These are phyloP conservation scores for Poeciliopsis infans DNA, from an alignment of 2,797 vertebrate genomes.

Conservation along the genomic window DNA sequence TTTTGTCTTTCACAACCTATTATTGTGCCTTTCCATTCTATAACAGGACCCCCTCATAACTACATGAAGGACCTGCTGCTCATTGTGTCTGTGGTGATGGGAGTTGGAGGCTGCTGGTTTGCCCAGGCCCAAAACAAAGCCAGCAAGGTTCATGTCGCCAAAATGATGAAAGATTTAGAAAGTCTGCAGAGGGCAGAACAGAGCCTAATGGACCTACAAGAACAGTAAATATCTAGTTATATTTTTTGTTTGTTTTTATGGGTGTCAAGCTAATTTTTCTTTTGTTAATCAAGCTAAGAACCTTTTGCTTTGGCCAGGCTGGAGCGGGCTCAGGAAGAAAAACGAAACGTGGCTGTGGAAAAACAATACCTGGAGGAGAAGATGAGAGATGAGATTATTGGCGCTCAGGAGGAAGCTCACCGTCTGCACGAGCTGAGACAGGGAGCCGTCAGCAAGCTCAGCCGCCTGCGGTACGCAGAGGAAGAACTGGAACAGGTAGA, in stretches of 20 bases:
- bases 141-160: conserved; percentile 92
- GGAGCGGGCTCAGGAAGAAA: conserved; percentile 96
- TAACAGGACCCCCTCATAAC: conserved; percentile 89
- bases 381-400: conserved; percentile 97
- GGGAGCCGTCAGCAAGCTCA: conserved; percentile 93
- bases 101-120: conserved; percentile 97
- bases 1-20: not conserved
- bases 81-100: conserved; percentile 95
- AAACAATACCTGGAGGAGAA: conserved; percentile 97
- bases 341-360: conserved; percentile 94
- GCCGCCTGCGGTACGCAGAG: conserved; percentile 95
- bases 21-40: conserved; percentile 4
- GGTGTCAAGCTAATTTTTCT: not conserved
- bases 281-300: not conserved
- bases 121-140: conserved; percentile 93
- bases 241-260: not conserved
- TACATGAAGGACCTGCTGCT: conserved; percentile 98
- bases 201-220: conserved; percentile 93
- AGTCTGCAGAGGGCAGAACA: conserved; percentile 95
- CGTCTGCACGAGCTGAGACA: conserved; percentile 88
- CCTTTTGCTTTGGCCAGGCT: conserved; percentile 78
- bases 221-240: conserved; percentile 83
- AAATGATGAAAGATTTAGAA: conserved; percentile 99
- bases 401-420: conserved; percentile 94
- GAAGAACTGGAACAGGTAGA: conserved; percentile 95